Percentiles rank a stretch among this genome's conserved stretches.
phyloP scores from a whole-genome alignment of 2,888 invertebrate species.

The Volucella inanis region DNA sequence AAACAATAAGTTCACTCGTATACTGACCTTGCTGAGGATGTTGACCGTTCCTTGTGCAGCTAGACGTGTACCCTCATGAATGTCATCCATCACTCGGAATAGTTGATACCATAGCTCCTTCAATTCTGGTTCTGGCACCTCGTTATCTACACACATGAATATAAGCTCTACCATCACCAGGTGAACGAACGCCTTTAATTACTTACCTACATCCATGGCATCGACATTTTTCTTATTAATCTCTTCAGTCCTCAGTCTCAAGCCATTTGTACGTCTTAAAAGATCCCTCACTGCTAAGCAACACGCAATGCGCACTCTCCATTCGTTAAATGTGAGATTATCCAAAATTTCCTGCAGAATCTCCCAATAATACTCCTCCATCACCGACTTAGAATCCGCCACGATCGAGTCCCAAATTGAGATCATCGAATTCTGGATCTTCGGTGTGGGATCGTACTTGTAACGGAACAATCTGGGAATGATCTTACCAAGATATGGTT shows the following conservation, averaged over 20 bases:
- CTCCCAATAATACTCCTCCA: constrained; percentile 84
- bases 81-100: constrained; percentile 96
- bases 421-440: constrained; percentile 95
- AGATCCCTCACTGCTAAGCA: constrained; percentile 94
- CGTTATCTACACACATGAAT: constrained; percentile 75
- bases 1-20: constrained; percentile 11
- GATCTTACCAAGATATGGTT: constrained; percentile 91
- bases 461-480: constrained; percentile 92
- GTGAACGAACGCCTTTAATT: constrained; percentile 5
- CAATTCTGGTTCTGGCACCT: constrained; percentile 82
- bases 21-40: constrained; percentile 88
- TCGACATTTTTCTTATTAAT: constrained; percentile 37
- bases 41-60: constrained; percentile 89
- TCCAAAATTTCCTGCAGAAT: constrained; percentile 89
- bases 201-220: constrained; percentile 78
- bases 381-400: constrained; percentile 91
- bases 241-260: constrained; percentile 81
- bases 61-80: constrained; percentile 92
- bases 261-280: constrained; percentile 85
- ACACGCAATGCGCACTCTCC: constrained; percentile 95
- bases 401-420: constrained; percentile 97
- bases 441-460: constrained; percentile 96
- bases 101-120: constrained; percentile 88
- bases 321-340: constrained; percentile 92
- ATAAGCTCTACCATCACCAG: background rate